phyloP scores from a whole-genome alignment of 1,140 invertebrate species.

The Diachasma alloeum region DNA sequence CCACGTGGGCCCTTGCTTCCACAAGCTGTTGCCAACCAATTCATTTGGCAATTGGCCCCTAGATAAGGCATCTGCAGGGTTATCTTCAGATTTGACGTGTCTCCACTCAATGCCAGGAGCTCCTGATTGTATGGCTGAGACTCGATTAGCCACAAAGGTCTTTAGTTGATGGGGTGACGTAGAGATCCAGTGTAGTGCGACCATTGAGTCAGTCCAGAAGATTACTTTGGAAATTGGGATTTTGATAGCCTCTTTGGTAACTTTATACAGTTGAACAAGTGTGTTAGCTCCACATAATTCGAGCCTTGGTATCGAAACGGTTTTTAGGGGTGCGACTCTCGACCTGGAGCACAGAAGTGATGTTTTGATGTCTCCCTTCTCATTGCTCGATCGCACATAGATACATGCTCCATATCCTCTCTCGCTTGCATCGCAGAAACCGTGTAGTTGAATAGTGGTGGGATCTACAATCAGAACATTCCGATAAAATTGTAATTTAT shows the following conservation, averaged over 20 bases:
- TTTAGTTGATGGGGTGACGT: neutral
- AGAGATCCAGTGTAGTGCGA: constrained; percentile 35
- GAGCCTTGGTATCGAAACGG: neutral
- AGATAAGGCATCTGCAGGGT: constrained; percentile 39
- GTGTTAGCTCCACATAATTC: neutral
- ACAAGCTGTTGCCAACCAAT: constrained; percentile 11
- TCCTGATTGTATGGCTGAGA: constrained; percentile 40
- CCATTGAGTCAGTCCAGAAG: constrained; percentile 37
- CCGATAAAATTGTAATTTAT: constrained; percentile 27
- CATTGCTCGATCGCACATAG: neutral
- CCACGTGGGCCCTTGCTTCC: constrained; percentile 36
- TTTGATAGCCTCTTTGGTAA: neutral
- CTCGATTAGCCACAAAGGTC: constrained; percentile 24
- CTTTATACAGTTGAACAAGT: neutral
- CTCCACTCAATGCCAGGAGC: constrained; percentile 14
- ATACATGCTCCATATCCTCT: constrained; percentile 20
- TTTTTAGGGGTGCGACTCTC: neutral
- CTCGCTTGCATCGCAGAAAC: constrained; percentile 43
- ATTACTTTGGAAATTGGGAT: neutral
- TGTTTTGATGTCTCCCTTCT: neutral
- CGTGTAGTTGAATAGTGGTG: constrained; percentile 31
- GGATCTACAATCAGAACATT: neutral
- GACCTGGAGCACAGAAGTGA: neutral
- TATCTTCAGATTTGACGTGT: constrained; percentile 32
- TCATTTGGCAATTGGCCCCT: constrained; percentile 24